phyloP scores from a whole-genome alignment of 2,113 vertebrate genomes.

The Planiliza haematocheilus region DNA sequence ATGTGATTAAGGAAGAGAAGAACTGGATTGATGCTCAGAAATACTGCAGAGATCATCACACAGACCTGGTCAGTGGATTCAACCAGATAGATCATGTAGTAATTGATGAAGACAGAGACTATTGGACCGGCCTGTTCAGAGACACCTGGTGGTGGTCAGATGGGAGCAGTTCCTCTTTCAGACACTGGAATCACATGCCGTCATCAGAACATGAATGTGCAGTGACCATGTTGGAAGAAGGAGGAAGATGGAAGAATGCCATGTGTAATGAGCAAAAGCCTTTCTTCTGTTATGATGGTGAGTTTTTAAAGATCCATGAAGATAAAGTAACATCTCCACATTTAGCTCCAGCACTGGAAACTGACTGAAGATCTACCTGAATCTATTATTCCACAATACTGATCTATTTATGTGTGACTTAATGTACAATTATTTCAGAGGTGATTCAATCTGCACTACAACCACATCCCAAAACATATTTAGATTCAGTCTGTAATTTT shows the following conservation, averaged over 20 bases:
- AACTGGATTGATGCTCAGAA: background rate
- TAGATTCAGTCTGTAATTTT: too few relatives aligned
- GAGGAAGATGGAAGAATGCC: fast-evolving
- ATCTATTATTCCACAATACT: background rate
- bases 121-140: conserved; percentile 18
- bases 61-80: conserved; percentile 44
- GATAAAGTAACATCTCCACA: too few relatives aligned
- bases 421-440: too few relatives aligned
- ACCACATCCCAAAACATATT: too few relatives aligned
- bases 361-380: too few relatives aligned
- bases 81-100: background rate
- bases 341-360: too few relatives aligned
- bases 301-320: conserved; percentile 8
- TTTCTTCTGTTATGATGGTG: conserved; percentile 47
- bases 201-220: background rate
- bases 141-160: conserved; percentile 35
- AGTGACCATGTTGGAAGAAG: fast-evolving
- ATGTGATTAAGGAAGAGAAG: fast-evolving
- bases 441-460: too few relatives aligned
- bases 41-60: conserved; percentile 14
- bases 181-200: background rate
- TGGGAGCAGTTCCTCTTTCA: background rate
- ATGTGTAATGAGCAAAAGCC: fast-evolving
- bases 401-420: background rate
- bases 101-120: background rate